phyloP scores from a whole-genome alignment of 2,888 invertebrate genomes.

The Amblyjoppa fuscipennis region DNA sequence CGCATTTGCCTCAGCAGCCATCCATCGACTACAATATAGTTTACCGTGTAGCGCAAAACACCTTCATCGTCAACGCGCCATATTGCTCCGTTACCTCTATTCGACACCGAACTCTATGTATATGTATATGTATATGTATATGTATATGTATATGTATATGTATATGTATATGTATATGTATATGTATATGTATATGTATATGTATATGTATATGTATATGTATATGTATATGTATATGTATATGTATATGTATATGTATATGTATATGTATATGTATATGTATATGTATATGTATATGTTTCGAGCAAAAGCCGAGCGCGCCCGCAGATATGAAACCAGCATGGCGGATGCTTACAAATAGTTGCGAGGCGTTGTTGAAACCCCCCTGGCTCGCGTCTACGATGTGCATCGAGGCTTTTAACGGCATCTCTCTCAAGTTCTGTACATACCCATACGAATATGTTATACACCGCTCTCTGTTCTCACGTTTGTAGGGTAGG shows the following conservation, averaged over 20 bases:
- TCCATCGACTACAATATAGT: neutral
- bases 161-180: neutral
- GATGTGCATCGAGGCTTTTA: constrained; percentile 24
- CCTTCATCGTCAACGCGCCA: constrained; percentile 49
- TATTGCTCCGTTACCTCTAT: constrained; percentile 41
- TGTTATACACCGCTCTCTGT: constrained; percentile 6
- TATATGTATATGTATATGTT: constrained; percentile 66
- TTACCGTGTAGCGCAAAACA: constrained; percentile 29
- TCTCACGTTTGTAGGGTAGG: neutral
- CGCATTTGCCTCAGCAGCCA: neutral
- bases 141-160: constrained; percentile 51
- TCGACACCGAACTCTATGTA: constrained; percentile 68
- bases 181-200: neutral
- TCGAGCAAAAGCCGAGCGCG: constrained; percentile 80
- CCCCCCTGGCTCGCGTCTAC: constrained; percentile 31
- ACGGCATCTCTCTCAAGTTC: constrained; percentile 32
- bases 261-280: neutral
- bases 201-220: neutral
- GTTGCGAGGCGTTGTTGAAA: constrained; percentile 81
- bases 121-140: neutral
- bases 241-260: neutral
- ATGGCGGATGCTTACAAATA: constrained; percentile 85
- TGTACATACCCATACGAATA: constrained; percentile 15
- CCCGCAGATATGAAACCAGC: constrained; percentile 83
- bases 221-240: constrained; percentile 49